A percentile compares a stretch with the other conserved stretches of the same genome.
Evolutionary conservation across 1,140 invertebrate genomes (phyloP).

Genomic region (Coptotermes formosanus): DNA sequence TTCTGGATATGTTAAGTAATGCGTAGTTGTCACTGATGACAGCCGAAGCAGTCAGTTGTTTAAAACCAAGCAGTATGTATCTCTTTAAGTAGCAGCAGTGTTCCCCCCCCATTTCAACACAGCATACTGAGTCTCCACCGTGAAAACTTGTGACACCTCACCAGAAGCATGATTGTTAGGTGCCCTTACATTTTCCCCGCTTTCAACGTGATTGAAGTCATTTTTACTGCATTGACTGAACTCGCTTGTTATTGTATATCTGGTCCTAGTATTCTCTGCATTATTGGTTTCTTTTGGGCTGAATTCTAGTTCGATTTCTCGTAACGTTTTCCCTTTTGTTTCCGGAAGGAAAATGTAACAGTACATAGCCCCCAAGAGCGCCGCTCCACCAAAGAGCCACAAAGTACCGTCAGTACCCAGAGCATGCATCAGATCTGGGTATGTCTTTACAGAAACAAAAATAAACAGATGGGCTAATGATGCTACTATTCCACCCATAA

Average conservation of each 20-base stretch:
- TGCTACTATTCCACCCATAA: slow-evolving; percentile 66
- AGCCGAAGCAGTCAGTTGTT: not conserved
- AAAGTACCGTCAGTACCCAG: slow-evolving; percentile 68
- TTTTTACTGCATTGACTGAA: not conserved
- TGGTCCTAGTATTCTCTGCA: slow-evolving; percentile 43
- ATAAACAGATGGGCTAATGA: slow-evolving; percentile 69
- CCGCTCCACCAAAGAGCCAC: slow-evolving; percentile 71
- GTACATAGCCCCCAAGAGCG: slow-evolving; percentile 63
- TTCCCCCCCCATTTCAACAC: not conserved
- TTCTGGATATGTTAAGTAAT: not conserved
- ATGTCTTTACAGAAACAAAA: slow-evolving; percentile 68
- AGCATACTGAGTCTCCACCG: not conserved
- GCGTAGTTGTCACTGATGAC: not conserved
- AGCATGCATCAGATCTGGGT: slow-evolving; percentile 57
- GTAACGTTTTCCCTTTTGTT: slow-evolving; percentile 74
- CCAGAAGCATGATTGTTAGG: not conserved
- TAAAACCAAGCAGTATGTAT: not conserved
- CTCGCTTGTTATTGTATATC: not conserved
- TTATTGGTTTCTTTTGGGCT: not conserved
- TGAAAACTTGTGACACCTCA: not conserved
- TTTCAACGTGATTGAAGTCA: too few relatives aligned
- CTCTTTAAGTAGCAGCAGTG: too few relatives aligned
- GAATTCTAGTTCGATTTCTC: slow-evolving; percentile 71
- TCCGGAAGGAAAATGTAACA: slow-evolving; percentile 72
- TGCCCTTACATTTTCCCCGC: not conserved